Evolutionary conservation across 2,797 vertebrate genomes (phyloP).

Genomic region (Chaetodon trifasciatus): DNA sequence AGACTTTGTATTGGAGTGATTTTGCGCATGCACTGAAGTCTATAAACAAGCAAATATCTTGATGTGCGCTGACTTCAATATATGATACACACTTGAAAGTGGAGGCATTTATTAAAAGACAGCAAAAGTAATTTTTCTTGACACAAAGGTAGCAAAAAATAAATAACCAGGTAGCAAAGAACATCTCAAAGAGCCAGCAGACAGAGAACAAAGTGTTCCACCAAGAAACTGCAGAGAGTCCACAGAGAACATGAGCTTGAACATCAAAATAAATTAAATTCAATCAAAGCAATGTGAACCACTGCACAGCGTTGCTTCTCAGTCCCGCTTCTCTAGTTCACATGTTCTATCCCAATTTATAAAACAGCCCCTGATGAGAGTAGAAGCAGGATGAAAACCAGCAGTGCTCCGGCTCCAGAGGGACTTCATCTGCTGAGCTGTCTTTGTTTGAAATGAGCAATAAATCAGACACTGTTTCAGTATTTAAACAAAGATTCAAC

Average conservation of each 20-base stretch:
- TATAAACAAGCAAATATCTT: neutral
- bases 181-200: neutral
- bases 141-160: neutral
- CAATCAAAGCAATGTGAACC: conserved; percentile 15
- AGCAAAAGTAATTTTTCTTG: neutral
- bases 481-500: neutral
- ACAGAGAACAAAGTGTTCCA: neutral
- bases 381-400: conserved; percentile 18
- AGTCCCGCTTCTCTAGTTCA: neutral
- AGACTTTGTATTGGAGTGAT: neutral
- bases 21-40: neutral
- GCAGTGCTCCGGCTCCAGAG: neutral
- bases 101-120: neutral
- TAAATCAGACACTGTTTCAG: neutral
- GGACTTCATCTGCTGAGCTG: neutral
- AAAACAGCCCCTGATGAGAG: neutral
- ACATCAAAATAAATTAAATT: conserved; percentile 1
- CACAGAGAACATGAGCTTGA: neutral
- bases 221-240: neutral
- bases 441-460: neutral
- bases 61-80: no score
- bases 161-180: neutral
- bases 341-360: neutral
- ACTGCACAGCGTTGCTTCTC: conserved; percentile 14
- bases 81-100: neutral